phyloP scores from a whole-genome alignment of 2,797 vertebrate species.

The Fundulus diaphanus region DNA sequence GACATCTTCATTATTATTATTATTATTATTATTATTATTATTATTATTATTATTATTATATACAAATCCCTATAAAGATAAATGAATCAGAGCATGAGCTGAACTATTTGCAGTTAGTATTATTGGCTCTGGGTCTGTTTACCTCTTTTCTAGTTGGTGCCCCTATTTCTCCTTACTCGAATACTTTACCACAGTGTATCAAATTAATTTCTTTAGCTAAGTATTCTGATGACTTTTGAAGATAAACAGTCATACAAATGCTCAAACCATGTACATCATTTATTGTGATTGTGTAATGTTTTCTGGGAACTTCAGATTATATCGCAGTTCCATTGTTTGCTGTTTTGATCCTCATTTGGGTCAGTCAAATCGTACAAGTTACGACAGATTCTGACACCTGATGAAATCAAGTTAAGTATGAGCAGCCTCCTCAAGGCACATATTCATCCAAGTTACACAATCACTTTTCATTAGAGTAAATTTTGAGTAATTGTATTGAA shows the following conservation, averaged over 20 bases:
- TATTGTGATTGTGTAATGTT: not conserved
- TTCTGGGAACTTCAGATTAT: not conserved
- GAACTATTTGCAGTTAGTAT: no score
- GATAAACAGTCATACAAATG: no score
- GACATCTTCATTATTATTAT: not conserved
- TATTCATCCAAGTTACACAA: not conserved
- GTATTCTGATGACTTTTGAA: no score
- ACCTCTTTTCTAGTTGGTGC: not conserved
- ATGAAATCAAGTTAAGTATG: not conserved
- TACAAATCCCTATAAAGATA: not conserved
- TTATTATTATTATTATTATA: not conserved
- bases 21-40: not conserved
- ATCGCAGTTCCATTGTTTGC: not conserved
- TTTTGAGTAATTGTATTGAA: not conserved
- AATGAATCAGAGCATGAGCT: not conserved
- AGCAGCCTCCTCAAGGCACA: not conserved
- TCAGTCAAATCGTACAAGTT: not conserved
- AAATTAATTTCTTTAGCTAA: no score
- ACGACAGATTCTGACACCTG: not conserved
- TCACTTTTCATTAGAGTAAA: not conserved
- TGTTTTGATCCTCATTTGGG: not conserved
- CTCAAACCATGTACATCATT: no score
- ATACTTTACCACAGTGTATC: no score
- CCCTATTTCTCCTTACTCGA: no score
- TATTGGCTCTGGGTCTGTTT: no score